These are phyloP conservation scores for Mallotus villosus DNA, from an alignment of 2,797 vertebrate genomes.

Conservation along the genomic window DNA sequence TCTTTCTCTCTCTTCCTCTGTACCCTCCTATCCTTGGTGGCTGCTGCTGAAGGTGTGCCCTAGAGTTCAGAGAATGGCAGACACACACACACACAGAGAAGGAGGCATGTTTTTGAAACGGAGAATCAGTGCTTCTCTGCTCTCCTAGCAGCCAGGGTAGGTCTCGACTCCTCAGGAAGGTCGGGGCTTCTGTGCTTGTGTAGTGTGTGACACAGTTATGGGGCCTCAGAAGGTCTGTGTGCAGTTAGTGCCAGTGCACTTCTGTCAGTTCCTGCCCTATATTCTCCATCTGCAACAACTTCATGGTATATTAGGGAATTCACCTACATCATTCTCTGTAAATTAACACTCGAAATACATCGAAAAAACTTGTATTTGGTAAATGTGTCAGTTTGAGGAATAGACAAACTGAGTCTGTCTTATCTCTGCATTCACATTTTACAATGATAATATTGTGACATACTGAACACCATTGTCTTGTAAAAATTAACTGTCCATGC, in stretches of 20 bases:
- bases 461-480: not conserved
- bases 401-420: too few relatives aligned
- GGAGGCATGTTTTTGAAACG: conserved; percentile 39
- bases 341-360: too few relatives aligned
- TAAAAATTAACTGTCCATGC: not conserved
- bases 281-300: conserved; percentile 12
- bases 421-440: too few relatives aligned
- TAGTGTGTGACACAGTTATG: conserved; percentile 55
- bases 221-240: conserved; percentile 31
- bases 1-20: not conserved
- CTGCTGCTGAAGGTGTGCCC: conserved; percentile 65
- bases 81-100: conserved; percentile 2
- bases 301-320: not conserved
- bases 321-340: not conserved
- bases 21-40: not conserved
- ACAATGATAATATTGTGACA: too few relatives aligned
- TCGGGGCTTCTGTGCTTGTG: conserved; percentile 43
- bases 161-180: not conserved
- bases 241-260: conserved; percentile 27
- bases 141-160: conserved; percentile 45
- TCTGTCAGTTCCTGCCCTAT: conserved; percentile 42
- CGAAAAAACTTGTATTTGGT: too few relatives aligned
- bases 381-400: not conserved
- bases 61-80: conserved; percentile 68
- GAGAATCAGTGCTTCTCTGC: conserved; percentile 30